A percentile compares a stretch with the other conserved stretches of the same genome.
phyloP scores from a whole-genome alignment of 2,113 vertebrate genomes.

The Atherinomorus stipes region DNA sequence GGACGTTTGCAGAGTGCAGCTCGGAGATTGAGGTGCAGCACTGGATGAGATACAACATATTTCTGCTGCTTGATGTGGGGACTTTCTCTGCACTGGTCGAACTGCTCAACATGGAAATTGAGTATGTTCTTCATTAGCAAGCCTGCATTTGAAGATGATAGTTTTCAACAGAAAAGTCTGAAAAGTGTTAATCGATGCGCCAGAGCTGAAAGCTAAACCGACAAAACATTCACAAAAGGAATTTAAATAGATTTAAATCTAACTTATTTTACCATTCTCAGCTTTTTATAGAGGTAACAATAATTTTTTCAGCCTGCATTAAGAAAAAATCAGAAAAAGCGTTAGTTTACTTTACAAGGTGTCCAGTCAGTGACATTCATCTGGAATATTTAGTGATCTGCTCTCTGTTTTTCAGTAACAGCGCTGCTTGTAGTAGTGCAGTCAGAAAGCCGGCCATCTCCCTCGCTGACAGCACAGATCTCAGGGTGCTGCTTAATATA shows the following conservation, averaged over 20 bases:
- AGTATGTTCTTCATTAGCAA: constrained; percentile 82
- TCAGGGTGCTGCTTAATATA: constrained; percentile 96
- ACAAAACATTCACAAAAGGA: too few relatives aligned
- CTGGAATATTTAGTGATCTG: background rate
- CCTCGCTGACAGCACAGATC: constrained; percentile 96
- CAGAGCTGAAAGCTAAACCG: too few relatives aligned
- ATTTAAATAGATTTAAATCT: too few relatives aligned
- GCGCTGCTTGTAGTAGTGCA: constrained; percentile 94
- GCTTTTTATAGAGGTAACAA: too few relatives aligned
- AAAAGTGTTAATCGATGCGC: background rate
- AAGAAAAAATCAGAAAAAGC: background rate
- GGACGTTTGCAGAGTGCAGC: constrained; percentile 94
- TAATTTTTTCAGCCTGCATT: background rate
- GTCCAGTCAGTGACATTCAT: background rate
- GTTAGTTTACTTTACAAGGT: background rate
- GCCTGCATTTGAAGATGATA: background rate
- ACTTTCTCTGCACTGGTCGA: constrained; percentile 96
- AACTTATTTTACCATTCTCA: too few relatives aligned
- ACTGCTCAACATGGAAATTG: constrained; percentile 99
- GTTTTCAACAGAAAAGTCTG: background rate
- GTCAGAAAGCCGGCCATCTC: constrained; percentile 98
- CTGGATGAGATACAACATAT: constrained; percentile 97
- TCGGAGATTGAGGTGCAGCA: constrained; percentile 93
- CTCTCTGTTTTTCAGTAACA: constrained; percentile 86
- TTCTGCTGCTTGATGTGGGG: constrained; percentile 93